Conservation (phyloP, 2,888 invertebrate species). For the Dicroscelio sp. region DNA sequence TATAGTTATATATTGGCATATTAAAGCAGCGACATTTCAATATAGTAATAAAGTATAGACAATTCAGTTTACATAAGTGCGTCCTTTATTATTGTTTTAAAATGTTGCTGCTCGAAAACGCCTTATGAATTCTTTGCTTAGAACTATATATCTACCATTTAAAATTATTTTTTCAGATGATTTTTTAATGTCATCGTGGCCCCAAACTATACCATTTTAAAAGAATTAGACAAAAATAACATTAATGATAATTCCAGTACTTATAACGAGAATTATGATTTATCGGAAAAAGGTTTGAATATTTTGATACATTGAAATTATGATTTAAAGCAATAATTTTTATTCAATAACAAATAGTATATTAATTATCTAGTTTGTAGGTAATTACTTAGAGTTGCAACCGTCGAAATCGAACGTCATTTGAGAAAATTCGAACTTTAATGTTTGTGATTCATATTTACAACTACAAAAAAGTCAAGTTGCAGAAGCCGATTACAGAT, state of each 20-base stretch:
- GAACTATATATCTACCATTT: no score
- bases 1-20: no score
- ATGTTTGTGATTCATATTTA: conserved; percentile 1
- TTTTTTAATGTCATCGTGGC: not conserved
- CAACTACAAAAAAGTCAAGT: not conserved
- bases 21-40: no score
- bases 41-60: no score
- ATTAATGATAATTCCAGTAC: not conserved
- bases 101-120: no score
- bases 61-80: no score
- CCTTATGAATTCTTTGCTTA: no score
- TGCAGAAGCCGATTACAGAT: not conserved
- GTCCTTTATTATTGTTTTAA: no score
- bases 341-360: not conserved
- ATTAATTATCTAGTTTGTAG: not conserved
- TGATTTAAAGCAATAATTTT: not conserved
- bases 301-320: not conserved
- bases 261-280: no score
- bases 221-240: not conserved
- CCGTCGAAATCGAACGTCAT: not conserved
- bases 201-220: not conserved
- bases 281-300: not conserved
- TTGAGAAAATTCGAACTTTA: not conserved
- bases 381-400: not conserved
- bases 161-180: no score